Base-by-base conservation (phyloP, 2,888 invertebrate genomes). In the Amblyjoppa fuscipennis region DNA sequence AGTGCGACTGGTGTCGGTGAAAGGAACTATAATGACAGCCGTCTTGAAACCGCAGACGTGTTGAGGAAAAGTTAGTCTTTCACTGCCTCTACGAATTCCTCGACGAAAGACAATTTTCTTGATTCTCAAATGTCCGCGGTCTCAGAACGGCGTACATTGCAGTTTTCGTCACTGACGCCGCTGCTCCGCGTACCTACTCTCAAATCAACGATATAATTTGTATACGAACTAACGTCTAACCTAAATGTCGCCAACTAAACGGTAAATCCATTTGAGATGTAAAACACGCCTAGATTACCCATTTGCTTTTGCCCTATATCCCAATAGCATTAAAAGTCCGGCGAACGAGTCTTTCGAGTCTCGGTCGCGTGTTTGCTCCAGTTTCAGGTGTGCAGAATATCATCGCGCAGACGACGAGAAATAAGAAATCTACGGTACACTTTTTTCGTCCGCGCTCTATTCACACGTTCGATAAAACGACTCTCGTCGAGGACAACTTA, bases 361-460 rank as follows among this genome's bases (percentile, higher is more conserved):
- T 38, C 56, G 25, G n/a, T 74, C 59, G 74, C 61, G 45, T 74
- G 61, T 74, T 61, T 2, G 28, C 16, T 73, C 38, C 41, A 16
- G 61, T 61, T 41, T 41, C 41, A 28, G 45, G 41, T 70, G 59
- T 70, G 70, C 56, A 59, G 78, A 1, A 70, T 61, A 78, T 20
- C 69, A 16, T 41, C 7, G 28, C 31, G 31, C 6, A 49, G 59
- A 59, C 45, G 70, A 61, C 70, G 49, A 70, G 38, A 20, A 56
- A 68, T 49, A 69, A 41, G 49, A 51, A 34, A 16, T 20, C 3
- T 6, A 16, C 34, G 34, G 3, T 3, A 53, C 1, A 78, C 11
- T 51, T 59, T 71, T 71, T 79, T 64, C 38, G 61, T 64, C 31
- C 11, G 68, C 34, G 41, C 20, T 41, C 20, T 68, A 20, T 68